Percentiles rank a stretch among this genome's conserved stretches.
phyloP scores from a whole-genome alignment of 2,888 invertebrate species.

The Drosophila antonietae region DNA sequence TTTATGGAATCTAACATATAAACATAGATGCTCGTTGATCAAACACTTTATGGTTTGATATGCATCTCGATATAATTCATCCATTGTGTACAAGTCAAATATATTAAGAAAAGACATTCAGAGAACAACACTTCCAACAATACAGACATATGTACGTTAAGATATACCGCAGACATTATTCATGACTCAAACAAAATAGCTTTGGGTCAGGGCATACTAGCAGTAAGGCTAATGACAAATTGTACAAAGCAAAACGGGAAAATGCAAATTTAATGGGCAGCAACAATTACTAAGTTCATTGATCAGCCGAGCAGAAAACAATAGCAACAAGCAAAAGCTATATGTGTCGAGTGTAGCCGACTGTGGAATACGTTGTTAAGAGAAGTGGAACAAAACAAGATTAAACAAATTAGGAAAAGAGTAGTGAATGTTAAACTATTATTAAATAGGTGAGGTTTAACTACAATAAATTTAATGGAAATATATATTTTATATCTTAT shows the following conservation, averaged over 20 bases:
- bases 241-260: constrained; percentile 48
- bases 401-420: too few species aligned
- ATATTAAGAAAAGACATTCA: too few species aligned
- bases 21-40: background rate
- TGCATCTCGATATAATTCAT: too few species aligned
- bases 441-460: too few species aligned
- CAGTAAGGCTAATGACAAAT: constrained; percentile 48
- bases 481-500: too few species aligned
- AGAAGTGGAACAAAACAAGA: background rate
- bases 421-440: too few species aligned
- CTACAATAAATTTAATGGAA: too few species aligned
- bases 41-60: too few species aligned
- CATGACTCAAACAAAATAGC: background rate
- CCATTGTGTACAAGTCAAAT: background rate
- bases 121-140: background rate
- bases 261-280: constrained; percentile 64
- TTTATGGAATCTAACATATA: background rate
- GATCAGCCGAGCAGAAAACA: constrained; percentile 54
- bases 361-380: background rate
- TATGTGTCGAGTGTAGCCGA: background rate
- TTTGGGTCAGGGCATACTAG: constrained; percentile 23
- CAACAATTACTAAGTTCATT: constrained; percentile 70
- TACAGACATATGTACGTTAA: background rate
- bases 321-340: background rate
- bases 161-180: background rate